Conservation (phyloP, 2,797 vertebrate species). For the Erithacus rubecula region DNA sequence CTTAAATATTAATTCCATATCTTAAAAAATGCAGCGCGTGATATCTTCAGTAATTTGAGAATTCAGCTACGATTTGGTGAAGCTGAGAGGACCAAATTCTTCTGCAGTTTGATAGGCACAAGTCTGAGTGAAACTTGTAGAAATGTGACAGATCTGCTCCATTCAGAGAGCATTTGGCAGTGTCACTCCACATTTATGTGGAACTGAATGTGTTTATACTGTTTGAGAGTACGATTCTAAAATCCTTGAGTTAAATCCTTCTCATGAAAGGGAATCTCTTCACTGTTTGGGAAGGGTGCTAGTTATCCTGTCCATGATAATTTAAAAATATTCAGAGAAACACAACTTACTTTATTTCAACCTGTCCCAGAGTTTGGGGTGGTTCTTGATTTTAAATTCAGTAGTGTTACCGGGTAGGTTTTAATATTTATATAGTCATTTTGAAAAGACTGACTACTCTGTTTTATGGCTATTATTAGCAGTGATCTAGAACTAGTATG, state of each 20-base stretch:
- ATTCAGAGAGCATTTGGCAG: neutral
- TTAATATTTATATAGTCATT: neutral
- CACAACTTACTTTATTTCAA: neutral
- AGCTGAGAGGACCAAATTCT: neutral
- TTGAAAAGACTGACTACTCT: neutral
- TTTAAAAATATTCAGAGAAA: neutral
- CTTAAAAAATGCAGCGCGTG: neutral
- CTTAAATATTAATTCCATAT: neutral
- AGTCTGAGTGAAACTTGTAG: neutral
- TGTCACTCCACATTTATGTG: neutral
- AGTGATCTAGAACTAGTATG: neutral
- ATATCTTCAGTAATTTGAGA: neutral
- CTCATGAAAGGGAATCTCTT: neutral
- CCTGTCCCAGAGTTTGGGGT: constrained; percentile 52
- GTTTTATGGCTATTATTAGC: neutral
- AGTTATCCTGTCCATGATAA: neutral
- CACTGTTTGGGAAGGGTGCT: constrained; percentile 48
- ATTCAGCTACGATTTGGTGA: constrained; percentile 27
- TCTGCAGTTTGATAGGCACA: neutral
- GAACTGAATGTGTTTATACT: neutral
- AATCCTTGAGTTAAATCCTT: neutral
- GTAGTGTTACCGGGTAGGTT: neutral
- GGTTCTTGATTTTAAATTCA: neutral
- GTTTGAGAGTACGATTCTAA: neutral
- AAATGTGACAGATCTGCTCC: neutral